A percentile compares a stretch with the other conserved stretches of the same genome.
phyloP scores from a whole-genome alignment of 2,797 vertebrate genomes.

The Macrochelys suwanniensis region DNA sequence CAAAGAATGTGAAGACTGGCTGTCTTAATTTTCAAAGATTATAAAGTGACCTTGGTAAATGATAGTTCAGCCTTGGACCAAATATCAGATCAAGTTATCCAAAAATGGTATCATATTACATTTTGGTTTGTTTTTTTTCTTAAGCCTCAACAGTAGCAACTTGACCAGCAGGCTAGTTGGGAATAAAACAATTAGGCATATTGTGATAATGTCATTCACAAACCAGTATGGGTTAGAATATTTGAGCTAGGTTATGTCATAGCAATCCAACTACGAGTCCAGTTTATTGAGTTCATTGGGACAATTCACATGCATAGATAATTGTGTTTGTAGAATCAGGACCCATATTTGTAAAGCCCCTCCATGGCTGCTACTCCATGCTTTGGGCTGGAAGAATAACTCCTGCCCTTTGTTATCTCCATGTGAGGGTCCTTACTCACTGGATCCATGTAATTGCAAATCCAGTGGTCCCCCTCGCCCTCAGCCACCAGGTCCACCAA shows the following conservation, averaged over 20 bases:
- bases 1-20: neutral
- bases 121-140: neutral
- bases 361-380: neutral
- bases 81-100: neutral
- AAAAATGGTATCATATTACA: neutral
- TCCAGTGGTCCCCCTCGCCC: neutral
- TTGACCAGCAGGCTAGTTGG: neutral
- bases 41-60: neutral
- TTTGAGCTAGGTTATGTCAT: neutral
- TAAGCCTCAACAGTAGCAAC: neutral
- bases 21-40: slow-evolving; percentile 29
- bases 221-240: neutral
- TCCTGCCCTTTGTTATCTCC: neutral
- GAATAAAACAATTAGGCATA: neutral
- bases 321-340: neutral
- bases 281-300: neutral
- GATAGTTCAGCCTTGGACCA: neutral
- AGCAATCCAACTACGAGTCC: neutral
- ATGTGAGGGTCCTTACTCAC: neutral
- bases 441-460: neutral
- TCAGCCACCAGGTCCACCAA: neutral
- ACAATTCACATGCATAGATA: neutral
- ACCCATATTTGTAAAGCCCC: neutral
- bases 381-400: neutral
- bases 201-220: neutral